Conservation (phyloP, 2,113 vertebrate species). For the Cromileptes altivelis region DNA sequence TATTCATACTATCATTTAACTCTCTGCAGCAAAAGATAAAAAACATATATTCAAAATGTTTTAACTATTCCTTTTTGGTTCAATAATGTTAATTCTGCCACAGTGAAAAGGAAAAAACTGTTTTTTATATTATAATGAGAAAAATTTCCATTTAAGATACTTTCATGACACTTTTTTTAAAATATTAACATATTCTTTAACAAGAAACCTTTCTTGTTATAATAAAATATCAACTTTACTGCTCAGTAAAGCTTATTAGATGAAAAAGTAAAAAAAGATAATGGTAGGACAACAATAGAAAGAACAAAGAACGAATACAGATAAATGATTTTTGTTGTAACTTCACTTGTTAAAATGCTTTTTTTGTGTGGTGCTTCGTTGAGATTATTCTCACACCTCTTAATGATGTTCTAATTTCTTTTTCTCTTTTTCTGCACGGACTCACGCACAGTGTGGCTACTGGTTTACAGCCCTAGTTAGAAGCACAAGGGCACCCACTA, state of each 20-base stretch:
- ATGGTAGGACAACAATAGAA: background rate
- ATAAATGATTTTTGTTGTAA: background rate
- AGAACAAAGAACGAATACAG: background rate
- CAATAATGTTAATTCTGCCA: background rate
- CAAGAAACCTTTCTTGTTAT: background rate
- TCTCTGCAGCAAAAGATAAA: background rate
- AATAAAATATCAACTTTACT: background rate
- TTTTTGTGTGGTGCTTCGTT: background rate
- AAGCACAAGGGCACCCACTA: background rate
- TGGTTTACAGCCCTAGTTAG: background rate
- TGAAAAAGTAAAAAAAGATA: background rate
- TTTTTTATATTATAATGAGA: background rate
- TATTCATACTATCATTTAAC: background rate
- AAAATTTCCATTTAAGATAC: background rate
- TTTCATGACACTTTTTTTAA: background rate
- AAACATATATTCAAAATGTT: background rate
- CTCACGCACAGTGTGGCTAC: background rate
- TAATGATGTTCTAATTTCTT: slow-evolving; percentile 9
- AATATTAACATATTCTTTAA: background rate
- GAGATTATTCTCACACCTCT: slow-evolving; percentile 19
- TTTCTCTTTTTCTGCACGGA: slow-evolving; percentile 4
- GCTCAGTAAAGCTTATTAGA: background rate
- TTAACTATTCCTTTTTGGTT: background rate
- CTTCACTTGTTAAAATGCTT: slow-evolving; percentile 1
- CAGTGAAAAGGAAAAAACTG: no score